Conservation (phyloP, 2,113 vertebrate genomes). For the Ginglymostoma cirratum region DNA sequence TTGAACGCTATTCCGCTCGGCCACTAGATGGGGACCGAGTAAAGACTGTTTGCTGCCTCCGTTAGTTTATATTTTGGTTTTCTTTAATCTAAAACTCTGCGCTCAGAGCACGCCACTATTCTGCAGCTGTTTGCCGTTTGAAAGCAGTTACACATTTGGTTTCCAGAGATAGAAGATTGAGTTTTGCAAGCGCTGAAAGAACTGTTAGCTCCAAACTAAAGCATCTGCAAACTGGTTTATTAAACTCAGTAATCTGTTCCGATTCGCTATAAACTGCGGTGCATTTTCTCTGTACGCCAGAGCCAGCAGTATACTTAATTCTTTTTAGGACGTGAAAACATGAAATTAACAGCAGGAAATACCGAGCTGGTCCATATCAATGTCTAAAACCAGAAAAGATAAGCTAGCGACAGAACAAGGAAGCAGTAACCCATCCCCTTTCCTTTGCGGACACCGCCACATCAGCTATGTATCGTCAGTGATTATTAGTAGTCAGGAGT, state of each 20-base stretch:
- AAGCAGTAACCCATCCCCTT: not conserved
- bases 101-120: not conserved
- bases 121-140: not conserved
- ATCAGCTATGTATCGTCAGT: not conserved
- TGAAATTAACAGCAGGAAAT: not conserved
- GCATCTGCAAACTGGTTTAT: not conserved
- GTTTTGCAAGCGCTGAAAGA: slow-evolving; percentile 9
- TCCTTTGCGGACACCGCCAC: not conserved
- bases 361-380: not conserved
- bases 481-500: not conserved
- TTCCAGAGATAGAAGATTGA: not conserved
- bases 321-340: not conserved
- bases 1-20: not conserved
- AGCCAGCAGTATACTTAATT: not conserved
- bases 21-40: slow-evolving; percentile 6
- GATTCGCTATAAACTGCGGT: not conserved
- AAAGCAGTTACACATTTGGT: not conserved
- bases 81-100: not conserved
- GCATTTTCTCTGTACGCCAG: not conserved
- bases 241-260: not conserved
- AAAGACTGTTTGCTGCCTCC: not conserved
- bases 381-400: not conserved
- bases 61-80: not conserved
- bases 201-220: not conserved
- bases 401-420: not conserved